phyloP scores from a whole-genome alignment of 2,888 invertebrate species.

The Ethmia dodecea region DNA sequence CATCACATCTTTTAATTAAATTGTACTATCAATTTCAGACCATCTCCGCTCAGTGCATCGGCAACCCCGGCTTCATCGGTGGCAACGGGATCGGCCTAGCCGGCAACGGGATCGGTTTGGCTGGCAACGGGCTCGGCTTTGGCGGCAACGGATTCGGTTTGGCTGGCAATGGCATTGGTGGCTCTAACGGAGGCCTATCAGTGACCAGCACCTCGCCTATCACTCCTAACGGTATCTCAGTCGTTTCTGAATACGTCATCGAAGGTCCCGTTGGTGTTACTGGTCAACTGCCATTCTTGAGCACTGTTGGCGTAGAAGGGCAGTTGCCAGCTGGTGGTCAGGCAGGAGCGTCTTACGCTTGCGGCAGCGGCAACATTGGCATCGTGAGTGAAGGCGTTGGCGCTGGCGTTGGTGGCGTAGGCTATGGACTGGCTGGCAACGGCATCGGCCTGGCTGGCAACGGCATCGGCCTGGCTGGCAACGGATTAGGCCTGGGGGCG shows the following conservation, averaged over 20 bases:
- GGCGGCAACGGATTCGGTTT: background rate
- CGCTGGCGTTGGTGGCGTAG: background rate
- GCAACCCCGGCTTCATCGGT: background rate
- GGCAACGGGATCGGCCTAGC: background rate
- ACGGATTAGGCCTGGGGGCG: background rate
- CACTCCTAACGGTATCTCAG: constrained; percentile 24
- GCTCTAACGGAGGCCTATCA: constrained; percentile 12
- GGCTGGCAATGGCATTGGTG: background rate
- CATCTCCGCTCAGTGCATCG: background rate
- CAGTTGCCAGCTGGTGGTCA: constrained; percentile 18
- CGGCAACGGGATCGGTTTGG: background rate
- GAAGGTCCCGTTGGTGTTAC: constrained; percentile 24
- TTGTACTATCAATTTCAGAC: background rate
- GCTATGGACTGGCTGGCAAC: background rate
- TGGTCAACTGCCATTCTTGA: constrained; percentile 26
- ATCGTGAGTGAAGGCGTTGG: constrained; percentile 10
- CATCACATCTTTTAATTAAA: background rate
- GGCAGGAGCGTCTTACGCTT: constrained; percentile 24
- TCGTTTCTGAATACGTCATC: constrained; percentile 28
- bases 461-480: background rate
- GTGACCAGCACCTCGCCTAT: constrained; percentile 20
- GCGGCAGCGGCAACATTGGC: constrained; percentile 22
- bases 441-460: constrained; percentile 7
- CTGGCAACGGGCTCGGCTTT: background rate
- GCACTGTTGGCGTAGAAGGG: constrained; percentile 25